phyloP scores from a whole-genome alignment of 1,140 invertebrate genomes.

The Phthorimaea operculella region DNA sequence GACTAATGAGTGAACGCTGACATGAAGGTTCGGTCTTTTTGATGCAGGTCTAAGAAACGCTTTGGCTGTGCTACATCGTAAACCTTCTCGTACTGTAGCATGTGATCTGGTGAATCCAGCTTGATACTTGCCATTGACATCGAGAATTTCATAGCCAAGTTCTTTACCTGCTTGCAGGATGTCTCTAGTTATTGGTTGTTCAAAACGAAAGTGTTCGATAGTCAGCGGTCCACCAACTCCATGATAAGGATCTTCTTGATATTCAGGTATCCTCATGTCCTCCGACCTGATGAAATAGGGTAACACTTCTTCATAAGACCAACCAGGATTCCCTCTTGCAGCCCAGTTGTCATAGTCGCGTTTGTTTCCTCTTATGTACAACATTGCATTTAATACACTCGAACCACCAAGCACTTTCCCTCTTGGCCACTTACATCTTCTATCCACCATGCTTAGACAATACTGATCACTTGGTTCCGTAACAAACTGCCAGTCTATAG shows the following conservation, averaged over 20 bases:
- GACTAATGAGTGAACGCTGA: slow-evolving; percentile 74
- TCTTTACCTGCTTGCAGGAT: slow-evolving; percentile 78
- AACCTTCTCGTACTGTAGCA: slow-evolving; percentile 83
- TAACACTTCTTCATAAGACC: slow-evolving; percentile 81
- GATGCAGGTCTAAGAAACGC: slow-evolving; percentile 80
- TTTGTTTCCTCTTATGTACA: slow-evolving; percentile 87
- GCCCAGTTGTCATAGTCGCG: slow-evolving; percentile 89
- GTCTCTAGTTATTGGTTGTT: slow-evolving; percentile 71
- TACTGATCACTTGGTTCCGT: slow-evolving; percentile 77
- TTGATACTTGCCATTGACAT: slow-evolving; percentile 81
- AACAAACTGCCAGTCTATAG: slow-evolving; percentile 83
- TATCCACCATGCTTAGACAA: slow-evolving; percentile 72
- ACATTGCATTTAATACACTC: slow-evolving; percentile 88
- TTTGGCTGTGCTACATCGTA: slow-evolving; percentile 84
- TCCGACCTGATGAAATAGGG: slow-evolving; percentile 85
- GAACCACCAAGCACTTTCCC: slow-evolving; percentile 86
- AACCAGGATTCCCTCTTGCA: slow-evolving; percentile 75
- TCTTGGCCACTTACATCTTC: slow-evolving; percentile 77
- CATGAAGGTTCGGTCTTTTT: slow-evolving; percentile 78
- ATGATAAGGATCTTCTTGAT: slow-evolving; percentile 73
- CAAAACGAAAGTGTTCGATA: slow-evolving; percentile 73
- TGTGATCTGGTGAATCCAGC: slow-evolving; percentile 79
- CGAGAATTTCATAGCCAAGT: slow-evolving; percentile 76
- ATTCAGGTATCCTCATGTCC: slow-evolving; percentile 74
- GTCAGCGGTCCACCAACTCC: slow-evolving; percentile 74